Percentiles rank a stretch among this genome's conserved stretches.
phyloP scores from a whole-genome alignment of 2,113 vertebrate genomes.

The Zapornia atra region DNA sequence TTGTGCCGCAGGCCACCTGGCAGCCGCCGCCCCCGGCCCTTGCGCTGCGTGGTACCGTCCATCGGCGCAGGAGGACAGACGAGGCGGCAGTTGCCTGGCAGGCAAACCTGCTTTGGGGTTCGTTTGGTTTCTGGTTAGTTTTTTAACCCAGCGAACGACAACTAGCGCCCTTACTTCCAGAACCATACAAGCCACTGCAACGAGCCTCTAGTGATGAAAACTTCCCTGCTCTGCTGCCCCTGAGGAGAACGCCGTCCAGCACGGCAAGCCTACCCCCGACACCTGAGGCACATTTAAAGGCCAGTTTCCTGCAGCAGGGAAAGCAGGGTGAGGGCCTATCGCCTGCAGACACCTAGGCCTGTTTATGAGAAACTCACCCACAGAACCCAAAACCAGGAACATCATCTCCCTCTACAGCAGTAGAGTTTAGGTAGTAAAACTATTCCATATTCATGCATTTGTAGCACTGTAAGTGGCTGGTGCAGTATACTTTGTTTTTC shows the following conservation, averaged over 20 bases:
- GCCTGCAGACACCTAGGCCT: not conserved
- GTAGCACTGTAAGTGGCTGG: not conserved
- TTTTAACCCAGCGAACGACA: not conserved
- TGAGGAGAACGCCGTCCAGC: rapidly evolving
- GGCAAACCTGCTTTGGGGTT: no score
- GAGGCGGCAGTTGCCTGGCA: no score
- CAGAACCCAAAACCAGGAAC: not conserved
- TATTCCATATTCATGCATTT: not conserved
- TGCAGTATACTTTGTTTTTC: not conserved
- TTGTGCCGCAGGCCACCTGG: not conserved
- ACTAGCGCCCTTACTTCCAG: not conserved
- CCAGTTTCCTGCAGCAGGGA: not conserved
- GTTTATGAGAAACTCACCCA: not conserved
- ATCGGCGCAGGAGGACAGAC: not conserved
- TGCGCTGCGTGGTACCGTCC: not conserved
- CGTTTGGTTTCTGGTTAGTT: no score
- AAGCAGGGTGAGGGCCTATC: not conserved
- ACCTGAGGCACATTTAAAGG: no score
- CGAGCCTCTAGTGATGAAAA: not conserved
- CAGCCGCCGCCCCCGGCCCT: not conserved
- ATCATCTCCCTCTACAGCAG: not conserved
- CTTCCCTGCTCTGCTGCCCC: not conserved
- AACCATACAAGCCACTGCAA: not conserved
- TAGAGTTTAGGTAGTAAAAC: not conserved
- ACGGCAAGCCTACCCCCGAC: not conserved